phyloP scores from a whole-genome alignment of 2,797 vertebrate genomes.

The Hoplostethus mediterraneus region DNA sequence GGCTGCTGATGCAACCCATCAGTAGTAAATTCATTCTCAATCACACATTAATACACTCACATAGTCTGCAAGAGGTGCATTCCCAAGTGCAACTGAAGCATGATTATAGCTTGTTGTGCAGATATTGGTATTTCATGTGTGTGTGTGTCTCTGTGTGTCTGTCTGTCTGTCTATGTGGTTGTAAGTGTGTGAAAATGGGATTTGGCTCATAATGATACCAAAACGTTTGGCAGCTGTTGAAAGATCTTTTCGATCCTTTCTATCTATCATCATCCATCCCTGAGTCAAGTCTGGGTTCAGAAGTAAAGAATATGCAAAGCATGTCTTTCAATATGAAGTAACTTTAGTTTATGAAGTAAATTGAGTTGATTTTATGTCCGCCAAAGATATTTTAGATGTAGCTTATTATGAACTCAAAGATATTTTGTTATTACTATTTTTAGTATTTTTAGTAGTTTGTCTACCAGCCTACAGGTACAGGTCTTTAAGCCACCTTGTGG shows the following conservation, averaged over 20 bases:
- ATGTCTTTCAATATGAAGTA: constrained; percentile 26
- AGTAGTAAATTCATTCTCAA: too few relatives aligned
- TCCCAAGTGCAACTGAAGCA: neutral
- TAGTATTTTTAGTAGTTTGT: constrained; percentile 22
- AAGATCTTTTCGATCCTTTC: neutral
- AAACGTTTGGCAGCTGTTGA: neutral
- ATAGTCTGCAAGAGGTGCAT: neutral
- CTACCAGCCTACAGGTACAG: constrained; percentile 10
- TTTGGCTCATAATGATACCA: neutral
- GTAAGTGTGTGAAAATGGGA: neutral
- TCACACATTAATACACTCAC: too few relatives aligned
- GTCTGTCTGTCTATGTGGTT: neutral
- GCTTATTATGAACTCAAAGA: constrained; percentile 3
- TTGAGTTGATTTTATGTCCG: constrained; percentile 6
- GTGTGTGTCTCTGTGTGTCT: neutral
- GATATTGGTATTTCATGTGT: neutral
- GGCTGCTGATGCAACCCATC: too few relatives aligned
- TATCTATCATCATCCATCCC: neutral
- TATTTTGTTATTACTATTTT: constrained; percentile 33
- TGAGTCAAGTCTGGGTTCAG: constrained; percentile 9
- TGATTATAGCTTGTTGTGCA: neutral
- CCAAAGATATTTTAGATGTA: constrained; percentile 10
- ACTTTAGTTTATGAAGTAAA: constrained; percentile 32
- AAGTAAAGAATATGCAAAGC: neutral
- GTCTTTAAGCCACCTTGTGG: constrained; percentile 2